phyloP scores from a whole-genome alignment of 2,888 invertebrate genomes.

The Xestia c-nigrum region DNA sequence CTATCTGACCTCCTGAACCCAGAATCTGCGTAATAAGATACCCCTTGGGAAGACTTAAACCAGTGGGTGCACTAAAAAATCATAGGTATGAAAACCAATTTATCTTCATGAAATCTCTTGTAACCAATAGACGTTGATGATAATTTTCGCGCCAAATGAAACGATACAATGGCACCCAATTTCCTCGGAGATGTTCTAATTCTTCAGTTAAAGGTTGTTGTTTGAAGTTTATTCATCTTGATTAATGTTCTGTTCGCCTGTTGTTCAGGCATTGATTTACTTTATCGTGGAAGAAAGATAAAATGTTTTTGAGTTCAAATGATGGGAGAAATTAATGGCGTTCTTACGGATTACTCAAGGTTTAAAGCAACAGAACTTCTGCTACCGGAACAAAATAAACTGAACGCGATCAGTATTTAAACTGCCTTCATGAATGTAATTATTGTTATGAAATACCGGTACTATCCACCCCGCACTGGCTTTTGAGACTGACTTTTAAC shows the following conservation, averaged over 20 bases:
- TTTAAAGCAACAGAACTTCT: no score
- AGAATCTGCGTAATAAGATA: not conserved
- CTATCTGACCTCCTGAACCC: not conserved
- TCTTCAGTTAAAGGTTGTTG: slow-evolving; percentile 27
- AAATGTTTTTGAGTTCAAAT: slow-evolving; percentile 17
- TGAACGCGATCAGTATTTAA: not conserved
- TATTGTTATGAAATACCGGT: not conserved
- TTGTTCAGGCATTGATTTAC: slow-evolving; percentile 10
- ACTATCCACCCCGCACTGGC: not conserved
- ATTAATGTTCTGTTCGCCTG: slow-evolving; percentile 26
- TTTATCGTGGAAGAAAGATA: not conserved
- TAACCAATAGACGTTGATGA: slow-evolving; percentile 37
- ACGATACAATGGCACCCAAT: slow-evolving; percentile 33
- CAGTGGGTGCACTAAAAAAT: not conserved
- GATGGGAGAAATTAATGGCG: not conserved
- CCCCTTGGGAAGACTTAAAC: not conserved
- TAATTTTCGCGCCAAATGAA: slow-evolving; percentile 47
- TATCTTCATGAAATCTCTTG: slow-evolving; percentile 17
- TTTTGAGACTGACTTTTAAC: no score
- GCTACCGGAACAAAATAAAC: not conserved
- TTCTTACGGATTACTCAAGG: no score
- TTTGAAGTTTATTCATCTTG: slow-evolving; percentile 39
- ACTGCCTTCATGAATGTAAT: not conserved
- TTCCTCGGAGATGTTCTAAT: slow-evolving; percentile 43
- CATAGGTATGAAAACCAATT: not conserved